These are phyloP conservation scores for Catocala sponsa DNA, from an alignment of 2,888 invertebrate genomes.

Conservation along the genomic window DNA sequence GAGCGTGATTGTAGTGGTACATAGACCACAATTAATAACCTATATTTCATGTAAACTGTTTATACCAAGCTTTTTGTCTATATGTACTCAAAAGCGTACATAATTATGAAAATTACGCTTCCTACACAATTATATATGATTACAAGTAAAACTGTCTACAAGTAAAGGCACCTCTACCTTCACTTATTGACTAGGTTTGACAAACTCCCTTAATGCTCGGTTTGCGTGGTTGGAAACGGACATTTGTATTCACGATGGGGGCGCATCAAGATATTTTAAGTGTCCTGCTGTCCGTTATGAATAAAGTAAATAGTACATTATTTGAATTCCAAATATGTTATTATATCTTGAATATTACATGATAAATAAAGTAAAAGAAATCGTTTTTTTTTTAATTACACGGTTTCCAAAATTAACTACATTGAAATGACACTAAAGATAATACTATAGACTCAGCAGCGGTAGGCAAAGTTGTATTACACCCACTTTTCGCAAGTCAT, in stretches of 20 bases:
- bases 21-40: no score
- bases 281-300: constrained; percentile 73
- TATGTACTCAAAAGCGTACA: no score
- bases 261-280: constrained; percentile 76
- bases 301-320: constrained; percentile 75
- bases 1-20: no score
- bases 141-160: constrained; percentile 31
- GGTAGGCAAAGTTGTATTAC: no score
- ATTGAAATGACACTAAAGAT: no score
- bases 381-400: no score
- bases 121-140: constrained; percentile 10
- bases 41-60: no score
- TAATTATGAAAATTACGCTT: constrained; percentile 11
- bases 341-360: neutral
- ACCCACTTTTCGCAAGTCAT: no score
- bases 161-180: constrained; percentile 40
- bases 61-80: no score
- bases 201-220: constrained; percentile 80
- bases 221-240: constrained; percentile 84
- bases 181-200: constrained; percentile 70
- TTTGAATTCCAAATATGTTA: constrained; percentile 57
- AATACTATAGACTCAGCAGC: no score
- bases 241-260: constrained; percentile 80
- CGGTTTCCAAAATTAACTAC: no score
- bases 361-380: neutral